A percentile compares a stretch with the other conserved stretches of the same genome.
Conservation (phyloP, 2,797 vertebrate species). For the Liparis tanakae region DNA sequence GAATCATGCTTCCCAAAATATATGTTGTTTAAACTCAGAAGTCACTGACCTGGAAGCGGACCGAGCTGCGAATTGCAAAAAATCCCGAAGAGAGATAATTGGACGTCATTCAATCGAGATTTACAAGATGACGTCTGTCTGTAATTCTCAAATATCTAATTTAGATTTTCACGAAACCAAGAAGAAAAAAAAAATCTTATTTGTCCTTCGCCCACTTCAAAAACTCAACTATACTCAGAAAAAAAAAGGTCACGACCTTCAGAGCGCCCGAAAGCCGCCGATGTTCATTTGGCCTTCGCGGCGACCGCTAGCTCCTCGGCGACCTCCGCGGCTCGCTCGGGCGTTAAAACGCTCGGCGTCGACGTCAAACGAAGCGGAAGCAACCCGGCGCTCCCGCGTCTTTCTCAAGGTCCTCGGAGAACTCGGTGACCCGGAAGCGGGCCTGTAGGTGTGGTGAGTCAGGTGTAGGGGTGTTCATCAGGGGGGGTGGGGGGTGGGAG, state of each 20-base stretch:
- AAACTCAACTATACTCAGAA: constrained; percentile 46
- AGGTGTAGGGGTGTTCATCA: constrained; percentile 74
- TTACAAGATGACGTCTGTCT: neutral
- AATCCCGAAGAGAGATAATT: neutral
- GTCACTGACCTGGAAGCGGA: neutral
- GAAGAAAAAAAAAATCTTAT: neutral
- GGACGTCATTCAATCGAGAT: neutral
- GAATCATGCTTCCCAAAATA: constrained; percentile 29
- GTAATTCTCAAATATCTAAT: neutral
- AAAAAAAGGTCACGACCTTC: constrained; percentile 53
- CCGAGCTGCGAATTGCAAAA: neutral
- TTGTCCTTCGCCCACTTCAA: constrained; percentile 32
- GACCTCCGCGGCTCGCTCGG: constrained; percentile 39
- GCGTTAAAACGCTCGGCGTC: constrained; percentile 65
- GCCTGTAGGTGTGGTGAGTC: constrained; percentile 85
- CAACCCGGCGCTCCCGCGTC: constrained; percentile 70
- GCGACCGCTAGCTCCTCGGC: neutral
- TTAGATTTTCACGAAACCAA: neutral
- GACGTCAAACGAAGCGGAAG: constrained; percentile 76
- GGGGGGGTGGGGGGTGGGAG: constrained; percentile 58
- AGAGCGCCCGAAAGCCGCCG: constrained; percentile 48
- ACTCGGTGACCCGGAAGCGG: constrained; percentile 82
- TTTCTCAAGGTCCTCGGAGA: constrained; percentile 81
- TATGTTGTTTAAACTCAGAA: constrained; percentile 28
- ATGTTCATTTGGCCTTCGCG: constrained; percentile 65